Percentiles rank a stretch among this genome's conserved stretches.
phyloP scores from a whole-genome alignment of 2,113 vertebrate genomes.

The Syngnathoides biaculeatus region DNA sequence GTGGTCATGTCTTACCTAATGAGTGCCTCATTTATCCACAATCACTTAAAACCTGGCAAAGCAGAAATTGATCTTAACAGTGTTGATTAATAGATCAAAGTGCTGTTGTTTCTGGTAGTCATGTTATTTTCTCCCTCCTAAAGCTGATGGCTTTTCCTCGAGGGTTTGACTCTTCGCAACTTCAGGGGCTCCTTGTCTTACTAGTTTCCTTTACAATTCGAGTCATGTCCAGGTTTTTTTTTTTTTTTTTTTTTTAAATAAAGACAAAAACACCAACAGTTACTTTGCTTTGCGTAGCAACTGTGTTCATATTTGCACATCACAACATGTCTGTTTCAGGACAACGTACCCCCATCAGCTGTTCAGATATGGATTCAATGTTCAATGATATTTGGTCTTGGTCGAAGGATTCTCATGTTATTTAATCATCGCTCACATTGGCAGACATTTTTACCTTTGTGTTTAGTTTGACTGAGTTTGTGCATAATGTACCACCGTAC shows the following conservation, averaged over 20 bases:
- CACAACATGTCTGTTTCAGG: constrained; percentile 23
- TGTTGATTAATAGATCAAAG: neutral
- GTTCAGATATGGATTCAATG: constrained; percentile 33
- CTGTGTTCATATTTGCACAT: constrained; percentile 24
- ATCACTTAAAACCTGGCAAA: neutral
- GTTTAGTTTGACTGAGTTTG: neutral
- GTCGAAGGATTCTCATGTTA: constrained; percentile 12
- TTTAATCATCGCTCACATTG: constrained; percentile 2
- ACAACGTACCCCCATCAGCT: constrained; percentile 10
- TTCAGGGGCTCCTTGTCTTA: neutral
- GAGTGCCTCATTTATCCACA: no score
- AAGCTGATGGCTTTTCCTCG: neutral
- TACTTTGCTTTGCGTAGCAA: no score
- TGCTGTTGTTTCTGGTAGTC: neutral
- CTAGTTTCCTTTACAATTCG: constrained; percentile 3
- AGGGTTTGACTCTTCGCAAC: neutral
- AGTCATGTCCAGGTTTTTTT: neutral
- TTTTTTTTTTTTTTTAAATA: neutral
- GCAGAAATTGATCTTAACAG: neutral
- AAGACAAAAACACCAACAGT: constrained; percentile 6
- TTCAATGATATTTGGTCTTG: constrained; percentile 35
- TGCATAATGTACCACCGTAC: neutral
- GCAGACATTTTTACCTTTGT: neutral
- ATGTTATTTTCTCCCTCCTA: neutral
- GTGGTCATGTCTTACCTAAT: no score